A percentile compares a stretch with the other conserved stretches of the same genome.
Evolutionary conservation across 2,888 invertebrate genomes (phyloP).

Genomic region (Tenthredo distinguenda): DNA sequence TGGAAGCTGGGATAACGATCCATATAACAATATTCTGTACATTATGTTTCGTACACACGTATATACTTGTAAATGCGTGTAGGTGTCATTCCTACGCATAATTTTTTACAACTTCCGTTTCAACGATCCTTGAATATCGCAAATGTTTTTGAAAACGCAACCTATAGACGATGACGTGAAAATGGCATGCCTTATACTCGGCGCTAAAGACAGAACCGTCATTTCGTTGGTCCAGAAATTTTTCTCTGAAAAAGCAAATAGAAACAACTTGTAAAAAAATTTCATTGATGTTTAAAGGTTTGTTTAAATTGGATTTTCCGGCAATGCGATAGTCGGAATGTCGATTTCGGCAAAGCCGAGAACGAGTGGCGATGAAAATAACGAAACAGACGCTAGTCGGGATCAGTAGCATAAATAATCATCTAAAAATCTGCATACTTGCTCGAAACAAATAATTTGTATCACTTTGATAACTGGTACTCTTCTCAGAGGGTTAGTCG

Average conservation of each 20-base stretch:
- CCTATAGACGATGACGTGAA: not conserved
- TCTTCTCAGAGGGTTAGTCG: too few species aligned
- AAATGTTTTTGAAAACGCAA: too few species aligned
- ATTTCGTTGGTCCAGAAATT: too few species aligned
- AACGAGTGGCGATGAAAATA: not conserved
- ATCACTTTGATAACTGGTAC: too few species aligned
- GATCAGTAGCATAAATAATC: not conserved
- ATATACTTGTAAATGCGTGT: not conserved
- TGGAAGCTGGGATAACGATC: not conserved
- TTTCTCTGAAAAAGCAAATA: too few species aligned
- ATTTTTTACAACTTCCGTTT: not conserved
- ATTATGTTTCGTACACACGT: not conserved
- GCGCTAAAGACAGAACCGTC: not conserved
- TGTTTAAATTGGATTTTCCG: too few species aligned
- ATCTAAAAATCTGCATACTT: not conserved
- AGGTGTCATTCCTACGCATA: not conserved
- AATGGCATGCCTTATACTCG: not conserved
- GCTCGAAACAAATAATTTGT: too few species aligned
- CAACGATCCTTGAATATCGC: not conserved
- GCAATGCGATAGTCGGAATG: not conserved
- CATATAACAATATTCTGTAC: not conserved
- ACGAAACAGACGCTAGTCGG: not conserved
- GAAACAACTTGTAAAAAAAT: too few species aligned
- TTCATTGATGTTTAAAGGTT: too few species aligned
- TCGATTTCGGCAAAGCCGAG: not conserved